A percentile compares a stretch with the other conserved stretches of the same genome.
phyloP scores from a whole-genome alignment of 2,888 invertebrate species.

The Clistopyga incitator region DNA sequence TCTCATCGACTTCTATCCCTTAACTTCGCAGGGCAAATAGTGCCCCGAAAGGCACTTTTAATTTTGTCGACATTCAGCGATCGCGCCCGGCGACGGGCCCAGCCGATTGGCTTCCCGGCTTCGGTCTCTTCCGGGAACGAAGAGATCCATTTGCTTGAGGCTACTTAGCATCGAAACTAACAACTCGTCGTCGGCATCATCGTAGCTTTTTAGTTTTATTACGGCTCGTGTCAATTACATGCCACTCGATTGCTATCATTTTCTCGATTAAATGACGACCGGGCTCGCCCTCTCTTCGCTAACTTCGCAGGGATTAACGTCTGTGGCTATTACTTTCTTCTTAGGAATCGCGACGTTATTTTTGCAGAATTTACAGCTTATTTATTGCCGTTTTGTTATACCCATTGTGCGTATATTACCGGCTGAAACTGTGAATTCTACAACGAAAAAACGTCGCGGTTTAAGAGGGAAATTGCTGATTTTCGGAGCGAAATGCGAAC shows the following conservation, averaged over 20 bases:
- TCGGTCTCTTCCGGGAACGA: background rate
- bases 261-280: conserved; percentile 27
- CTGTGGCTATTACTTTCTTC: background rate
- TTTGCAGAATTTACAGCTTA: background rate
- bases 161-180: background rate
- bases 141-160: background rate
- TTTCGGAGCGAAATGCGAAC: background rate
- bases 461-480: background rate
- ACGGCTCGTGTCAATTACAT: conserved; percentile 81
- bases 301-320: background rate
- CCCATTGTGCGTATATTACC: background rate
- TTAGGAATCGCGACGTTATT: background rate
- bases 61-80: background rate
- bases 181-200: conserved; percentile 29
- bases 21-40: conserved; percentile 71
- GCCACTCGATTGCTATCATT: conserved; percentile 71
- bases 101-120: background rate
- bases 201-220: conserved; percentile 72
- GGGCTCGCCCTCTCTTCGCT: conserved; percentile 26
- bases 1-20: conserved; percentile 83
- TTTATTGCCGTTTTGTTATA: background rate
- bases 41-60: background rate
- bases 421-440: background rate
- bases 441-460: background rate
- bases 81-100: background rate